phyloP scores from a whole-genome alignment of 1,140 invertebrate genomes.

The Lepidurus packardi region DNA sequence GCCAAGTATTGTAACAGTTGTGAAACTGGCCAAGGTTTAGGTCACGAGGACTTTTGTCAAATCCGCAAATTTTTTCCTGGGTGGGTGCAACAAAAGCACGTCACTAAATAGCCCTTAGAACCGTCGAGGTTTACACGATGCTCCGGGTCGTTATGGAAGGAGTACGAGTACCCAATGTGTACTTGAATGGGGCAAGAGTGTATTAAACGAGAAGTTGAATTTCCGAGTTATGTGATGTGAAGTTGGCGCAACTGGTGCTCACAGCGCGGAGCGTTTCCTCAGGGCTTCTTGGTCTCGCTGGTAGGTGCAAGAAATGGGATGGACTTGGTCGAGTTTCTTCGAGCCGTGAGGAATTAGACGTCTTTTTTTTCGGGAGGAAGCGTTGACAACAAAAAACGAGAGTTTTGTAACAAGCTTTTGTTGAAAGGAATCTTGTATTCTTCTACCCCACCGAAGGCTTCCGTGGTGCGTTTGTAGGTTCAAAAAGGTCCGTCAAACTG shows the following conservation, averaged over 20 bases:
- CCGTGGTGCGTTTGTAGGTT: no score
- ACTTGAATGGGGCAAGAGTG: not conserved
- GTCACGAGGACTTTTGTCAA: no score
- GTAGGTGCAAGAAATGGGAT: not conserved
- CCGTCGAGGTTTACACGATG: not conserved
- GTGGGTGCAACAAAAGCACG: not conserved
- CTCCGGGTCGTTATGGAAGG: not conserved
- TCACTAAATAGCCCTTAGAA: not conserved
- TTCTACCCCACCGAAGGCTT: no score
- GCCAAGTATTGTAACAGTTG: no score
- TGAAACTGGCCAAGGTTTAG: no score
- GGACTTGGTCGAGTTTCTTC: not conserved
- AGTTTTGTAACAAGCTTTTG: not conserved
- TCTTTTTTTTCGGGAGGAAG: not conserved
- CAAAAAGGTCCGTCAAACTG: no score
- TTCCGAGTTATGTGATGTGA: not conserved
- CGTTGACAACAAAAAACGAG: not conserved
- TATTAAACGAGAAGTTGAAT: not conserved
- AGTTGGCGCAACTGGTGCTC: not conserved
- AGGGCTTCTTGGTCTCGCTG: not conserved
- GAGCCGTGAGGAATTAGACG: not conserved
- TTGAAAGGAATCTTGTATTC: no score
- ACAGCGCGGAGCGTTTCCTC: not conserved
- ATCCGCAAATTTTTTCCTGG: not conserved
- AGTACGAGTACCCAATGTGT: not conserved